Evolutionary conservation across 2,113 vertebrate species (phyloP).

Genomic region (Gracilinanus agilis): DNA sequence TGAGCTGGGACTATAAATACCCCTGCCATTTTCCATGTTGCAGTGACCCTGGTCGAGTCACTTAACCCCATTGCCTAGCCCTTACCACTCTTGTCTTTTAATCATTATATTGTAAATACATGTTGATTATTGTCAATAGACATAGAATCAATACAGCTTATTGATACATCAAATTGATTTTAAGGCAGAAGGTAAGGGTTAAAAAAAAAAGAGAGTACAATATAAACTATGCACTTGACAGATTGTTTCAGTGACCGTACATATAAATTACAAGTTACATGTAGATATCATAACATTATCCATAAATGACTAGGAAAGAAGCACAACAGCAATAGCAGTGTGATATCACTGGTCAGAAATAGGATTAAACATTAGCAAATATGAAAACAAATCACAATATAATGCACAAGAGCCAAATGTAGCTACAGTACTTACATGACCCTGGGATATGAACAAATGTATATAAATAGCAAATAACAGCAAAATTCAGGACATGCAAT

Average conservation of each 20-base stretch:
- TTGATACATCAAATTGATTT: too few species aligned
- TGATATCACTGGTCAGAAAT: neutral
- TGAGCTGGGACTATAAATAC: too few species aligned
- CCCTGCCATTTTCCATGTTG: too few species aligned
- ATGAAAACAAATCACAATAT: neutral
- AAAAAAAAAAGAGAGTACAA: neutral
- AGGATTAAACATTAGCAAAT: neutral
- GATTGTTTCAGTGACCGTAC: neutral
- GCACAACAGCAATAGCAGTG: neutral
- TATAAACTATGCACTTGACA: neutral
- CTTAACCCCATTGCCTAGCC: too few species aligned
- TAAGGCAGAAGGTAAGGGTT: too few species aligned
- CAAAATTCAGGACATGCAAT: neutral
- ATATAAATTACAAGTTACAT: neutral
- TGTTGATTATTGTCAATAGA: too few species aligned
- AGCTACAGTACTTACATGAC: neutral
- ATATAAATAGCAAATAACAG: neutral
- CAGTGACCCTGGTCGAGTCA: too few species aligned
- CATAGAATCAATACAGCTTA: too few species aligned
- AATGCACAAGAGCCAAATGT: neutral
- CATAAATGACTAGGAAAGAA: neutral
- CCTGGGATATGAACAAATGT: neutral
- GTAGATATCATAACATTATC: neutral
- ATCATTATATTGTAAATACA: too few species aligned
- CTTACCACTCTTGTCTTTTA: too few species aligned